Evolutionary conservation across 35 echinoderm and acorn worm species (phyloP).

Genomic region (Heliocidaris tuberculata): DNA sequence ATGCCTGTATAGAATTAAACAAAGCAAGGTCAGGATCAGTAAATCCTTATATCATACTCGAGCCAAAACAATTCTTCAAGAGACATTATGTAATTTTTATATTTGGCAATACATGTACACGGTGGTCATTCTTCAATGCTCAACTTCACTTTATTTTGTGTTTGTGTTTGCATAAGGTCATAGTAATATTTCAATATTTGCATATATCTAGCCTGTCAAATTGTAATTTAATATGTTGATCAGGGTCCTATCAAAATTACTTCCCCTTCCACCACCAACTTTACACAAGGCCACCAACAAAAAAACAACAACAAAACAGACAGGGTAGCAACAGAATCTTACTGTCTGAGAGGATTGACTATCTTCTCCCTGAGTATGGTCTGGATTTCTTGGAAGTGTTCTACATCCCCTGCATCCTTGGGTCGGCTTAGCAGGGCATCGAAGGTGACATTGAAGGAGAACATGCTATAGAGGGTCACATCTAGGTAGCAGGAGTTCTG

Average conservation of each 20-base stretch:
- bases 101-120: neutral
- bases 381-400: slow-evolving; percentile 54
- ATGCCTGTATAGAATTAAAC: slow-evolving; percentile 41
- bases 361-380: slow-evolving; percentile 66
- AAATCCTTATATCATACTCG: neutral
- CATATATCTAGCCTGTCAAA: too few species aligned
- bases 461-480: slow-evolving; percentile 92
- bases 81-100: too few species aligned
- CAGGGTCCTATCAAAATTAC: too few species aligned
- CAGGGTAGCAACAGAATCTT: neutral
- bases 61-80: neutral
- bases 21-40: neutral
- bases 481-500: slow-evolving; percentile 98
- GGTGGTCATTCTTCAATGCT: neutral
- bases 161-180: too few species aligned
- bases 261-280: too few species aligned
- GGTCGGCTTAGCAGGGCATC: slow-evolving; percentile 57
- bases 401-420: slow-evolving; percentile 10
- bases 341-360: slow-evolving; percentile 88
- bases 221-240: too few species aligned
- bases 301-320: neutral
- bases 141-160: too few species aligned
- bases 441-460: slow-evolving; percentile 82
- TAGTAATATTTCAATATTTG: too few species aligned
- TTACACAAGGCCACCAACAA: too few species aligned